phyloP scores from a whole-genome alignment of 2,113 vertebrate species.

The Leptobrachium ailaonicum region DNA sequence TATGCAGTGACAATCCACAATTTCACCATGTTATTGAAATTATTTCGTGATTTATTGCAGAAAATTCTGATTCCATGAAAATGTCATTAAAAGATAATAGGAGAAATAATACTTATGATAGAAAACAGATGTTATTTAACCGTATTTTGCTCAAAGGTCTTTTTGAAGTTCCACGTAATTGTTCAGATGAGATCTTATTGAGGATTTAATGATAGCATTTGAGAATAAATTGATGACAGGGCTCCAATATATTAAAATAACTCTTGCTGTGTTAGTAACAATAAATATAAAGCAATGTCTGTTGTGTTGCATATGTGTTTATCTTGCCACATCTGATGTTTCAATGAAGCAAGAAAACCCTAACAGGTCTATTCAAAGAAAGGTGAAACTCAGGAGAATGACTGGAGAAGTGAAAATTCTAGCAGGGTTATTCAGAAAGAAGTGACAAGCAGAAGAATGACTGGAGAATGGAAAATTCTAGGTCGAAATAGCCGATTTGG shows the following conservation, averaged over 20 bases:
- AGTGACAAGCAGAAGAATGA: no score
- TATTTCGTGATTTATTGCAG: constrained; percentile 28
- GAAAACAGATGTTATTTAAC: not conserved
- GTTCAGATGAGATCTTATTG: constrained; percentile 6
- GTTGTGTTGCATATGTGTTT: constrained; percentile 2
- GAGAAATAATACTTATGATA: not conserved
- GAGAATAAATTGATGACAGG: constrained; percentile 11
- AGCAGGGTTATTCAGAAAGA: no score
- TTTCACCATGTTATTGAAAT: constrained; percentile 5
- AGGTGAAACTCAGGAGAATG: no score
- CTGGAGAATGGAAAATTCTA: no score
- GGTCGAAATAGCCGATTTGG: no score
- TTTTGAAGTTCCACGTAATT: constrained; percentile 16
- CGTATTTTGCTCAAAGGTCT: constrained; percentile 29
- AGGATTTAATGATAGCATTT: constrained; percentile 14
- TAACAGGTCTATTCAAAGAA: no score
- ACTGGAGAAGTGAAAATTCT: no score
- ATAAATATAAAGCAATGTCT: constrained; percentile 3
- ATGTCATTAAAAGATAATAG: constrained; percentile 18
- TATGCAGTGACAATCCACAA: constrained; percentile 9
- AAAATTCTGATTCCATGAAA: constrained; percentile 20
- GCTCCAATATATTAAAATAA: constrained; percentile 27
- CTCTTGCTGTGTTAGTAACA: constrained; percentile 12
- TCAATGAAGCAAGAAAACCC: not conserved
- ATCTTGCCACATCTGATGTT: constrained; percentile 13